Evolutionary conservation across 2,888 invertebrate species (phyloP).

Genomic region (Acutogordius australiensis): DNA sequence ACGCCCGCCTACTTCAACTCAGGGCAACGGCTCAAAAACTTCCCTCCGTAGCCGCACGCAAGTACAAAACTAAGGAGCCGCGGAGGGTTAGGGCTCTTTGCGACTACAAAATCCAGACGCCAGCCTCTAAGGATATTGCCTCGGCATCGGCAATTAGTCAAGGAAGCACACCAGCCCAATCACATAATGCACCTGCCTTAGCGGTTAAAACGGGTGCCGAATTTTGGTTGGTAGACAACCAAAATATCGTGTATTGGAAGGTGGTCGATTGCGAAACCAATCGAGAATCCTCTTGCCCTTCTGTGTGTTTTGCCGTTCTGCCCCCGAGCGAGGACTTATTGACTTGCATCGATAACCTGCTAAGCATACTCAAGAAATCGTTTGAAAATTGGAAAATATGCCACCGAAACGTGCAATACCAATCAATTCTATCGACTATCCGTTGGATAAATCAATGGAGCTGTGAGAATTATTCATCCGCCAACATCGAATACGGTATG

Average conservation of each 20-base stretch:
- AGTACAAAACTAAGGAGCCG: slow-evolving; percentile 2
- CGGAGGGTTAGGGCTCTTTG: not conserved
- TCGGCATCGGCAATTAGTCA: too few relatives aligned
- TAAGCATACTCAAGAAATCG: not conserved
- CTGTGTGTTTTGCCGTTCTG: not conserved
- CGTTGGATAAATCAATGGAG: not conserved
- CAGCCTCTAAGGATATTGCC: not conserved
- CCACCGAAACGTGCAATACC: not conserved
- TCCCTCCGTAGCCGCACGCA: not conserved
- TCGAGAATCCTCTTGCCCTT: not conserved
- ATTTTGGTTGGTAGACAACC: slow-evolving; percentile 8
- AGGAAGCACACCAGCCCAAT: too few relatives aligned
- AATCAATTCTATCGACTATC: not conserved
- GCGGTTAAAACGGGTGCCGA: not conserved
- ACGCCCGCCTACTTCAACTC: not conserved
- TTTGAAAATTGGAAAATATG: not conserved
- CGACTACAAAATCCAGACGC: not conserved
- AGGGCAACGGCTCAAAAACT: not conserved
- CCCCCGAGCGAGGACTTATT: not conserved
- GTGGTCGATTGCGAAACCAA: not conserved
- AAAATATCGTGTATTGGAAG: slow-evolving; percentile 5
- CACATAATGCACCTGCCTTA: too few relatives aligned
- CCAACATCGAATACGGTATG: not conserved
- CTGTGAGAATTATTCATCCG: not conserved
- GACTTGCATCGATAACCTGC: slow-evolving; percentile 1